Evolutionary conservation across 2,797 vertebrate species (phyloP).

Genomic region (Rhynchotus rufescens): DNA sequence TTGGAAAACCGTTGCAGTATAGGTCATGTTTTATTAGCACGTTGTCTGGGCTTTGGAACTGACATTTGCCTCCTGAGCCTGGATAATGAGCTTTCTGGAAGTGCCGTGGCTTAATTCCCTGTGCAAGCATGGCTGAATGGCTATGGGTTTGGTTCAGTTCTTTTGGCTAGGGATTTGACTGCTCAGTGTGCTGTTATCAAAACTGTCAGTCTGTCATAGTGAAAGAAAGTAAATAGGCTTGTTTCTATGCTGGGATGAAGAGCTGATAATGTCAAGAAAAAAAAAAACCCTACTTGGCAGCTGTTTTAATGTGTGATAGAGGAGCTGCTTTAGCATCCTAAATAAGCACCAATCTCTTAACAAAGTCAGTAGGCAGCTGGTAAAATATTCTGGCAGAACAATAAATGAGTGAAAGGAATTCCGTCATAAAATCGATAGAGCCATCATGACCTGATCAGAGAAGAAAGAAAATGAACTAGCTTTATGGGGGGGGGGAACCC

Average conservation of each 20-base stretch:
- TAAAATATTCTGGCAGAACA: neutral
- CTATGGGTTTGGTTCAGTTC: neutral
- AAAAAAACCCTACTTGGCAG: neutral
- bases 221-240: neutral
- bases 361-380: neutral
- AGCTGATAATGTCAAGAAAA: neutral
- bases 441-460: neutral
- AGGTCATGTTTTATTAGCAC: neutral
- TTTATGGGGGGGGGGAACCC: neutral
- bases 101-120: neutral
- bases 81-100: neutral
- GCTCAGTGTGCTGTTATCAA: neutral
- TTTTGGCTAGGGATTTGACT: neutral
- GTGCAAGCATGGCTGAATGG: neutral
- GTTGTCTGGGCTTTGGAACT: neutral
- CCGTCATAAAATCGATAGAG: neutral
- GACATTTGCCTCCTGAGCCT: neutral
- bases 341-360: neutral
- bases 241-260: neutral
- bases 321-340: neutral
- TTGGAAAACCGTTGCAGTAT: conserved; percentile 15
- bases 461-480: neutral
- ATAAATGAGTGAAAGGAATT: neutral
- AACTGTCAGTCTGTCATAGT: neutral
- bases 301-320: neutral